A percentile compares a stretch with the other conserved stretches of the same genome.
Conservation (phyloP, 1,140 invertebrate genomes). For the Eubasilissa regina region DNA sequence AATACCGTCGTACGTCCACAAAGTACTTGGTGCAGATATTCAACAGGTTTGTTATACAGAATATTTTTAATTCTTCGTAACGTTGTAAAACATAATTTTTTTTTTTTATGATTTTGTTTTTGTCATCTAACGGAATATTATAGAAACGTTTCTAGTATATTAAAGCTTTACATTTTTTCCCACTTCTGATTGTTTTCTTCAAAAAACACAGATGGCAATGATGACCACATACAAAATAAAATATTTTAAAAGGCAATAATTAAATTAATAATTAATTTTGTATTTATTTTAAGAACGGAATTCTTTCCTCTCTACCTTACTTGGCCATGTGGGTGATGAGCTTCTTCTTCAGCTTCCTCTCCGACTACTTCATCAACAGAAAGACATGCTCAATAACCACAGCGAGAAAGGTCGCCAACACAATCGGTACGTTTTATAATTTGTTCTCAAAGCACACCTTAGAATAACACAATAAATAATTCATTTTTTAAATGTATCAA, state of each 20-base stretch:
- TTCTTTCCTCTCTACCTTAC: slow-evolving; percentile 85
- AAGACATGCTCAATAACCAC: slow-evolving; percentile 67
- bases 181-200: too few species aligned
- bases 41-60: slow-evolving; percentile 68
- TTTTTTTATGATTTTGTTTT: too few species aligned
- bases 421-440: slow-evolving; percentile 66
- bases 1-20: slow-evolving; percentile 81
- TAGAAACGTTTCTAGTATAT: background rate
- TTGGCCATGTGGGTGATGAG: slow-evolving; percentile 78
- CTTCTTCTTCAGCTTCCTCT: slow-evolving; percentile 74
- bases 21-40: slow-evolving; percentile 76
- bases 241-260: too few species aligned
- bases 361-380: slow-evolving; percentile 73
- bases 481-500: too few species aligned
- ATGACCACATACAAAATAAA: background rate
- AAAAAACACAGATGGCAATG: background rate
- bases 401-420: slow-evolving; percentile 75
- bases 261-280: background rate
- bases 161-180: too few species aligned
- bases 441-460: too few species aligned
- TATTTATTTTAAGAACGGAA: slow-evolving; percentile 75
- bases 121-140: background rate
- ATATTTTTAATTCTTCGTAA: too few species aligned
- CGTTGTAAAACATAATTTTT: too few species aligned
- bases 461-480: too few species aligned